Evolutionary conservation across 35 echinoderm and acorn worm species (phyloP), one percentile per base, ranked within the genome.

Genomic region (Amphiura filiformis): DNA sequence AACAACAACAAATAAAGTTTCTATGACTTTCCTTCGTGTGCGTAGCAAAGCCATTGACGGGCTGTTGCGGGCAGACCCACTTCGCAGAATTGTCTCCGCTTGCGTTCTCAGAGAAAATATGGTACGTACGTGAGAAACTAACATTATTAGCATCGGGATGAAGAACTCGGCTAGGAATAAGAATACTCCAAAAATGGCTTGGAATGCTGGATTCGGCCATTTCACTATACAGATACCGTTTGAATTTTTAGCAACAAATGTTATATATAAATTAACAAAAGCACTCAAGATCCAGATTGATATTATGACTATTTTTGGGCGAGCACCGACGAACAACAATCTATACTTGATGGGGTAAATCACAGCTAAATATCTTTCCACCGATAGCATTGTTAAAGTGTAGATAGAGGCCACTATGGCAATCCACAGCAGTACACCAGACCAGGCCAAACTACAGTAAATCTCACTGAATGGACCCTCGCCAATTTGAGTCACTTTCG

Each of bases 311-410:
- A 79, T 20, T 31, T 86, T 65, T 1, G 84, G 81, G 2, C 87
- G 90, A 3, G 41, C 57, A 31, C 81, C 83, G 31, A 52, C 80
- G 52, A 94, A 94, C 23, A 94, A 23, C 64, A 76, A 77, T 3
- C 86, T 38, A 44, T 94, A 94, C 26, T 64, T 91, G 33, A 94
- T 78, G 22, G 96, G 96, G 41, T 94, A 87, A 30, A 94, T 88
- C 23, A 98, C 87, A 12, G 96, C 96, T 0, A 98, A 39, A 23
- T 92, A 98, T 32, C 96, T 49, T 78, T 98, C 96, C 13, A 98
- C 80, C 0, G 92, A 91, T 14, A 98, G 85, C 12, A 89, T 65
- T 4, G 89, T 90, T 5, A 98, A 84, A 26, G 86, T 90, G 30
- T 91, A 90, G 11, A 93, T 85, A 4, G 96, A 98, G 22, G 86